Evolutionary conservation across 92 coral and sea anemone species (phyloP), one percentile per base, ranked within the genome.

Genomic region (Epizoanthus scotinus): DNA sequence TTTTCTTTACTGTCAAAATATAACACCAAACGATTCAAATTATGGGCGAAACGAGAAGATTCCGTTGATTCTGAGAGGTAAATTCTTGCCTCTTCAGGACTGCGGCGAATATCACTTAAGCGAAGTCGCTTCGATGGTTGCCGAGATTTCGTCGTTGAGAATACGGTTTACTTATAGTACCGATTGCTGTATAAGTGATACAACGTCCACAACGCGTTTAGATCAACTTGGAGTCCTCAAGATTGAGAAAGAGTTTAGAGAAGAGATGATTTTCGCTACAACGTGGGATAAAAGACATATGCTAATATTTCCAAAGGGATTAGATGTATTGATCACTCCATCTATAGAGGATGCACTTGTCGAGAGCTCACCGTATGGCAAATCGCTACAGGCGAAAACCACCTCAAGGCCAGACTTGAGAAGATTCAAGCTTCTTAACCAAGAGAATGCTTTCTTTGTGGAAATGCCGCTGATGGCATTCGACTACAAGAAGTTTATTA

Each of bases 391-490:
- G 61, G 42, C 81, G 0, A 57, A 67, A 67, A 58, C 81, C 42
- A 75, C 36, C 40, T 31, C 68, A 36, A 75, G 38, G 68, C 81
- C 81, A 38, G 81, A 75, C 49, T 58, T 75, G 56, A 36, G 81
- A 34, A 75, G 81, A 24, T 75, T 75, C 36, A 75, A 75, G 27
- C 56, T 75, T 36, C 49, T 75, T 53, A 75, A 75, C 81, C 67
- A 75, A 59, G 81, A 75, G 44, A 75, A 75, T 40, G 68, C 68
- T 13, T 75, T 75, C 67, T 75, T 75, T 58, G 24, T 75, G 49
- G 81, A 75, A 22, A 21, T 36, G 55, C 81, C 81, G 3, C 47
- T 75, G 63, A 75, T 75, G 81, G 81, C 81, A 60, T 75, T 75
- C 26, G 81, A 75, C 68, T 75, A 59, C 49, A 59, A 75, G 21